A percentile compares a stretch with the other conserved stretches of the same genome.
Evolutionary conservation across 1,140 invertebrate species (phyloP).

Genomic region (Bombus huntii): DNA sequence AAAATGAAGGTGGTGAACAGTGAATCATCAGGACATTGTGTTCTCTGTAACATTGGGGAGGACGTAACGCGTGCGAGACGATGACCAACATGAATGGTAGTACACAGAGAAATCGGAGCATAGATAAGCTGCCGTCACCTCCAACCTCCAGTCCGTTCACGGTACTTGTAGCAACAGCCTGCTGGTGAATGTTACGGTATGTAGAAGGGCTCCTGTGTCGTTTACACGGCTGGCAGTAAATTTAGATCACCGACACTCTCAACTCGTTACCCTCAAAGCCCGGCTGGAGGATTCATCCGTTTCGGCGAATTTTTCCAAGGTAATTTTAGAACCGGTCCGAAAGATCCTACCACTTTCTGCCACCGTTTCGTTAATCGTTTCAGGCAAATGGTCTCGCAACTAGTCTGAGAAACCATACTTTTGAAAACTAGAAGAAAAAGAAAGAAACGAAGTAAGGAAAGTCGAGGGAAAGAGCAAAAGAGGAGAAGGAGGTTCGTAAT

Average conservation of each 20-base stretch:
- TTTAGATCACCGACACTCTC: constrained; percentile 67
- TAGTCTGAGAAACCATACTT: no score
- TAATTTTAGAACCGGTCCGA: constrained; percentile 59
- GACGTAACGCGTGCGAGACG: constrained; percentile 21
- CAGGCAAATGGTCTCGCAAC: constrained; percentile 46
- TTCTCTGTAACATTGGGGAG: background rate
- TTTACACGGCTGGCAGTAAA: constrained; percentile 67
- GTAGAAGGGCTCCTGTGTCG: constrained; percentile 64
- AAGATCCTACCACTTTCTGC: constrained; percentile 29
- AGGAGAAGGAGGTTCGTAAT: constrained; percentile 40
- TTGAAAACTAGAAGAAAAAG: background rate
- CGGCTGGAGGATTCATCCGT: constrained; percentile 46
- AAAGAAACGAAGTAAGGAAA: background rate
- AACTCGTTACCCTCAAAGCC: constrained; percentile 62
- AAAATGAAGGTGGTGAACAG: background rate
- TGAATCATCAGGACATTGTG: background rate
- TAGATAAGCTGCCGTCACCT: constrained; percentile 68
- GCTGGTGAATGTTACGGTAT: constrained; percentile 69
- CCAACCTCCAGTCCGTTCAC: constrained; percentile 64
- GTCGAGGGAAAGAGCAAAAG: background rate
- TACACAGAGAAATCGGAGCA: constrained; percentile 65
- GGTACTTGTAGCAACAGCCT: constrained; percentile 61
- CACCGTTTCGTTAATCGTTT: constrained; percentile 64
- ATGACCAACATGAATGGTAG: constrained; percentile 37
- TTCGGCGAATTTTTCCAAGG: constrained; percentile 57